phyloP scores from a whole-genome alignment of 2,113 vertebrate genomes.

The Eretmochelys imbricata region DNA sequence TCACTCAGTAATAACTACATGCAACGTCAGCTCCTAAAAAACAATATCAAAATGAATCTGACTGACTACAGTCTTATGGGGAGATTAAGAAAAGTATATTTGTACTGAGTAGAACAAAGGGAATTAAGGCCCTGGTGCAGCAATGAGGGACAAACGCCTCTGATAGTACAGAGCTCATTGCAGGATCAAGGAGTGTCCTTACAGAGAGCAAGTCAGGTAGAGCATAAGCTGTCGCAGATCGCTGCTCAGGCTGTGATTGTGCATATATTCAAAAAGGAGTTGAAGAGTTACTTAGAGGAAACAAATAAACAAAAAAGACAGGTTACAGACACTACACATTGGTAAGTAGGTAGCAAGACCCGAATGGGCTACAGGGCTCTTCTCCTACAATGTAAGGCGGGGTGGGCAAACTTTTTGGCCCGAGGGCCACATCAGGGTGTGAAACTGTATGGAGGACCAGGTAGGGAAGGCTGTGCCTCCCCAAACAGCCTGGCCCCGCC shows the following conservation, averaged over 20 bases:
- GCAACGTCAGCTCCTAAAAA: slow-evolving; percentile 7
- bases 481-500: no score
- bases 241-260: background rate
- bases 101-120: background rate
- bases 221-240: background rate
- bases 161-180: background rate
- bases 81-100: slow-evolving; percentile 5
- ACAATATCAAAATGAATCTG: background rate
- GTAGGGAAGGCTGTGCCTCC: no score
- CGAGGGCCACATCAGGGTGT: no score
- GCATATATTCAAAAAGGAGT: background rate
- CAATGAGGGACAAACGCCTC: background rate
- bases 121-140: background rate
- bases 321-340: background rate
- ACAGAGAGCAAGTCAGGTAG: background rate
- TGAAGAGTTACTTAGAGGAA: background rate
- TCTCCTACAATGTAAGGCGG: background rate
- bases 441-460: no score
- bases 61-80: background rate
- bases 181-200: background rate
- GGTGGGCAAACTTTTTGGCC: no score
- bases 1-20: background rate
- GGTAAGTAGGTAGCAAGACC: background rate
- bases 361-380: background rate
- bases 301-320: background rate